phyloP scores from a whole-genome alignment of 2,888 invertebrate genomes.

The Chalcis sispes region DNA sequence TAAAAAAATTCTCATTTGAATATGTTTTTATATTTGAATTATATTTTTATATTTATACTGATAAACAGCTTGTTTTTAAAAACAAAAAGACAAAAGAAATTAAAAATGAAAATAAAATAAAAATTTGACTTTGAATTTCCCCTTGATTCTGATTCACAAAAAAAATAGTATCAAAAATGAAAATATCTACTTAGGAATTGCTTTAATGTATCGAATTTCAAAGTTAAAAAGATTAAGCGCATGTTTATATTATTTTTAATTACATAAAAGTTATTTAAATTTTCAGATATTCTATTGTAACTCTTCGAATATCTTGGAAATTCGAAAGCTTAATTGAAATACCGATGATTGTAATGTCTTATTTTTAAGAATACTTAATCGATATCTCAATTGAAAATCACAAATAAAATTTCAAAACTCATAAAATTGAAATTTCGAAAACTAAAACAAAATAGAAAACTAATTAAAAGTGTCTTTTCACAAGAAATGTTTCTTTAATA shows the following conservation, averaged over 20 bases:
- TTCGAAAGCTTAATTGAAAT: background rate
- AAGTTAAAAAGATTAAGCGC: slow-evolving; percentile 20
- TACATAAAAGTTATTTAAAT: background rate
- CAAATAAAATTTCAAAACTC: slow-evolving; percentile 38
- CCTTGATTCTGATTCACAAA: slow-evolving; percentile 32
- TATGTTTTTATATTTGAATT: too few relatives aligned
- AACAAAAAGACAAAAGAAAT: background rate
- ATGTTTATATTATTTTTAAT: too few relatives aligned
- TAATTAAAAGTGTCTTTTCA: background rate
- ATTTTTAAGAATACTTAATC: too few relatives aligned
- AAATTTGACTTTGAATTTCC: slow-evolving; percentile 36
- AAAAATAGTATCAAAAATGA: slow-evolving; percentile 44
- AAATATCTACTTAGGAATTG: slow-evolving; percentile 44
- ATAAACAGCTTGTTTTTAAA: slow-evolving; percentile 8
- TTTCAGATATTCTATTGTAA: background rate
- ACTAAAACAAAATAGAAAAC: slow-evolving; percentile 20
- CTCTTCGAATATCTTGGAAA: background rate
- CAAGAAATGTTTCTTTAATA: background rate
- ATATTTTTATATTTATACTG: background rate
- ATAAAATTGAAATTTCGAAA: slow-evolving; percentile 46
- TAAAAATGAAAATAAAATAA: background rate
- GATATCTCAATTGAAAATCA: background rate
- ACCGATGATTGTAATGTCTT: too few relatives aligned
- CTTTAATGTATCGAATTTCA: slow-evolving; percentile 40
- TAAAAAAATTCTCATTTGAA: background rate